Conservation (phyloP, 1,140 invertebrate species). For the Augochlora pura region DNA sequence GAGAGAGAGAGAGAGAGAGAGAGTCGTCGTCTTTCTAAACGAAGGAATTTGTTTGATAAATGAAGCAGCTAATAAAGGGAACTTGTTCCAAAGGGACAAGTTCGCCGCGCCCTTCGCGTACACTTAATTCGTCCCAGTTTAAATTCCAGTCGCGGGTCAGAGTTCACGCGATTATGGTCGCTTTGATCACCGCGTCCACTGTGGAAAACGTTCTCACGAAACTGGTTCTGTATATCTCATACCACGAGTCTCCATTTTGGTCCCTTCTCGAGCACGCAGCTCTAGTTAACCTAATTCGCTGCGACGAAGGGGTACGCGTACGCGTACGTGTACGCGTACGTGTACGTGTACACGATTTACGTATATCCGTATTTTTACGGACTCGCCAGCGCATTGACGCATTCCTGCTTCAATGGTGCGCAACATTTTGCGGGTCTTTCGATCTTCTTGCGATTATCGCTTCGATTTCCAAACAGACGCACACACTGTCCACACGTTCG, state of each 20-base stretch:
- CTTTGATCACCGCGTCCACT: constrained; percentile 60
- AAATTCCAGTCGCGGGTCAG: constrained; percentile 50
- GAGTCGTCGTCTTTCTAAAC: not conserved
- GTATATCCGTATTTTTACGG: too few relatives aligned
- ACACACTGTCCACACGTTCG: too few relatives aligned
- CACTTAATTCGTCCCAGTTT: constrained; percentile 51
- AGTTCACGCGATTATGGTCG: constrained; percentile 63
- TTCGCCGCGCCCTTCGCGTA: constrained; percentile 6
- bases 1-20: not conserved
- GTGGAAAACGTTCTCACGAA: constrained; percentile 57
- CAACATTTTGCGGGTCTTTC: too few relatives aligned
- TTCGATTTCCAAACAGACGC: too few relatives aligned
- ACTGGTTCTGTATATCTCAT: constrained; percentile 46
- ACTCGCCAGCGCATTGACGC: too few relatives aligned
- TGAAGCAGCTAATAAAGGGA: not conserved
- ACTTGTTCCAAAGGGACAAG: constrained; percentile 10
- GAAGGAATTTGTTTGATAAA: constrained; percentile 12
- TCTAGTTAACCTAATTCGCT: constrained; percentile 56
- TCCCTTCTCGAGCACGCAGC: constrained; percentile 21
- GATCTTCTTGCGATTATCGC: too few relatives aligned
- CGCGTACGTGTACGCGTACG: not conserved
- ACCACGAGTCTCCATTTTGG: constrained; percentile 30
- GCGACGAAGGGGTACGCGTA: constrained; percentile 16
- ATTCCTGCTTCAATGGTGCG: too few relatives aligned
- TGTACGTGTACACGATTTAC: too few relatives aligned